Conservation (phyloP, 2,113 vertebrate species). For the Chaetops frenatus region DNA sequence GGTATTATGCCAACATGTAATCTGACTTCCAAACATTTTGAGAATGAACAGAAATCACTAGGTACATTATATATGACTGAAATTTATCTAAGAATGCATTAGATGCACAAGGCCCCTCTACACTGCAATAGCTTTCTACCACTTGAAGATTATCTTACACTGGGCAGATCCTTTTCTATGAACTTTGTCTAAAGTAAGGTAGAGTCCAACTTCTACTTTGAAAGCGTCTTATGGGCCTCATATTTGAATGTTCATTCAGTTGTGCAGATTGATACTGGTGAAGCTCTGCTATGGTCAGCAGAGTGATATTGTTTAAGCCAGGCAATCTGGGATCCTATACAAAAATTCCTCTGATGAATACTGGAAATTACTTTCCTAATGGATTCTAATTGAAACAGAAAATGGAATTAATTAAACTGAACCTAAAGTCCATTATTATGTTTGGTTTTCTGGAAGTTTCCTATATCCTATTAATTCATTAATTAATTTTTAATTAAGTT, state of each 20-base stretch:
- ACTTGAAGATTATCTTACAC: neutral
- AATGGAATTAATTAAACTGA: constrained; percentile 7
- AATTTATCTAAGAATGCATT: neutral
- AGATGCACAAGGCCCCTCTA: neutral
- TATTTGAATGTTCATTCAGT: neutral
- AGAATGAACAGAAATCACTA: neutral
- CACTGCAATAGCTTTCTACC: neutral
- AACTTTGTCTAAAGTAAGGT: neutral
- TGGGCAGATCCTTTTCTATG: neutral
- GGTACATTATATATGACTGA: neutral
- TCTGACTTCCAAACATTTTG: neutral
- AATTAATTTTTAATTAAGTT: constrained; percentile 8
- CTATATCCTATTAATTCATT: neutral
- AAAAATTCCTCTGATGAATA: neutral
- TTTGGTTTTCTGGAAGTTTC: neutral
- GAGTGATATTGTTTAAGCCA: neutral
- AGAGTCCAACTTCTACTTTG: neutral
- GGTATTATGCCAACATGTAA: neutral
- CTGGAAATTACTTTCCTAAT: constrained; percentile 20
- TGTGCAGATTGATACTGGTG: neutral
- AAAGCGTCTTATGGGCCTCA: neutral
- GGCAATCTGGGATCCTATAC: neutral
- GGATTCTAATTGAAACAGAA: neutral
- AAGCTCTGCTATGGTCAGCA: neutral
- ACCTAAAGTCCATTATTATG: neutral